Evolutionary conservation across 2,797 vertebrate genomes (phyloP), one percentile per base, ranked within the genome.

Genomic region (Tokudaia muenninki): DNA sequence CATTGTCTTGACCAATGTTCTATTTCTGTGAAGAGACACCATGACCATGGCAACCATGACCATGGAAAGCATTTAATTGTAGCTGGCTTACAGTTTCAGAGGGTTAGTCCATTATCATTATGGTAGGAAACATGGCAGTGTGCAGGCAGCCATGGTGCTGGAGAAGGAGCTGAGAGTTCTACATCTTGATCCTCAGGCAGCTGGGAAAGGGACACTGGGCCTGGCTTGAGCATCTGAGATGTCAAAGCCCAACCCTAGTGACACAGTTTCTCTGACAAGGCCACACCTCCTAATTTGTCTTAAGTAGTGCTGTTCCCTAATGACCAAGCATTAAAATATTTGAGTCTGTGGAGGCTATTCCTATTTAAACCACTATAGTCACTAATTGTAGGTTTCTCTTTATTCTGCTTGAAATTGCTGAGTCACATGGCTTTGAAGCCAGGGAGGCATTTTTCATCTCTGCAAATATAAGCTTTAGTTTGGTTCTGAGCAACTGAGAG

Each of bases 351-450:
- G 83, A 6, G 83, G 31, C 6, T 6, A n/a, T 86, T 86, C 44
- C 31, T 67, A 16, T 86, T 67, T 34, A 50, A 86, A 67, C 29
- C 44, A n/a, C 29, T 86, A 50, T 3, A 50, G 61, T 86, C 44
- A 93, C 19, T 63, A 78, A n/a, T 90, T 34, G 17, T 72, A 44
- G 77, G 84, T 92, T 79, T 97, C 41, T 87, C 59, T 93, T 86
- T 86, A 19, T 92, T 93, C 79, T 91, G 12, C 84, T 96, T 61
- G 89, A 3, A 34, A 17, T 91, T 91, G 65, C 44, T 95, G 88
- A 44, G 5, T 50, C 74, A 82, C 24, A 57, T 2, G 63, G 17
- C 80, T 90, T 93, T 80, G 67, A 95, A 91, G n/a, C 59, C 83
- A 89, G 29, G 37, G 44, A 89, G 92, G 89, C 31, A 67, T 63